These are phyloP conservation scores for Halichoeres trimaculatus DNA, from an alignment of 2,113 vertebrate species.

Conservation along the genomic window DNA sequence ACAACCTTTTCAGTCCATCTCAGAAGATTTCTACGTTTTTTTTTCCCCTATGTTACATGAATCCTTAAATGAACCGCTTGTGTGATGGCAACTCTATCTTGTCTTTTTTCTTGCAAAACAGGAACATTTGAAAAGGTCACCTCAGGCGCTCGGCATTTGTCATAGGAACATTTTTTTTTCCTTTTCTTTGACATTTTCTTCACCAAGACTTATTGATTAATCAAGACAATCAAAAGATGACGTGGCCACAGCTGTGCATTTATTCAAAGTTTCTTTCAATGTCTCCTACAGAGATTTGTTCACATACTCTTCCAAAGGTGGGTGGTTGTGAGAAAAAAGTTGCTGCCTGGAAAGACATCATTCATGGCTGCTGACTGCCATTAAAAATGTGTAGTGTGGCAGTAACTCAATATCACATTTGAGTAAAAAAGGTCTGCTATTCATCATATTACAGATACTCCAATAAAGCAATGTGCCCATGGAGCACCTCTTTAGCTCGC, in stretches of 20 bases:
- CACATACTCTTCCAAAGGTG: background rate
- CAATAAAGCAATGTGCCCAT: slow-evolving; percentile 24
- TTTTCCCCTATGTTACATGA: background rate
- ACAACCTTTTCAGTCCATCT: background rate
- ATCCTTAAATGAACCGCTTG: background rate
- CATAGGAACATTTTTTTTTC: background rate
- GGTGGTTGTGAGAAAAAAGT: background rate
- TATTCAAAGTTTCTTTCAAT: background rate
- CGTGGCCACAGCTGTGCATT: background rate
- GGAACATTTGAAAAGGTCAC: background rate
- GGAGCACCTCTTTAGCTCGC: slow-evolving; percentile 46
- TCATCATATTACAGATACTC: slow-evolving; percentile 29
- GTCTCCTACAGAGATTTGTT: background rate
- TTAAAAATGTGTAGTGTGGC: slow-evolving; percentile 23
- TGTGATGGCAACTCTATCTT: background rate
- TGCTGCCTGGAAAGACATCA: background rate
- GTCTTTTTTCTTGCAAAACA: background rate
- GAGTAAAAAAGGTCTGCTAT: slow-evolving; percentile 24
- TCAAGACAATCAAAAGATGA: background rate
- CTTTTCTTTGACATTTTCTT: background rate
- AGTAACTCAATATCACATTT: slow-evolving; percentile 27
- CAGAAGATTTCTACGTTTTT: background rate
- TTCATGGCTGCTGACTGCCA: slow-evolving; percentile 3
- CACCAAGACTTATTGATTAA: background rate
- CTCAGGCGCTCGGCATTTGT: background rate